Evolutionary conservation across 2,797 vertebrate genomes (phyloP).

Genomic region (Amazona ochrocephala): DNA sequence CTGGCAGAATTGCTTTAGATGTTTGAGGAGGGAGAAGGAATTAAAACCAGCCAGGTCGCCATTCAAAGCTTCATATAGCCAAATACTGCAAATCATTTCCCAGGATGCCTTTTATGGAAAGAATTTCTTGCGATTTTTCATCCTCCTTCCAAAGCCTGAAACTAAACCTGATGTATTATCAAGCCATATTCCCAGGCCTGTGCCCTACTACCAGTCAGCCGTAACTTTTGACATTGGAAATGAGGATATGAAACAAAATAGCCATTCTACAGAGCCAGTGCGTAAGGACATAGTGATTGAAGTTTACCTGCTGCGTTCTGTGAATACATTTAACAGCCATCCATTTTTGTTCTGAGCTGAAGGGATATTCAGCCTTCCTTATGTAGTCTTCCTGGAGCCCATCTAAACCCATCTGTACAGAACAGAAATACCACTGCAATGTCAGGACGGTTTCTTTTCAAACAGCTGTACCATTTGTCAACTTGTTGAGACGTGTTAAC

Average conservation of each 20-base stretch:
- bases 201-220: neutral
- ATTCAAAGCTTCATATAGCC: neutral
- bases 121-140: neutral
- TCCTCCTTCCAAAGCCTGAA: neutral
- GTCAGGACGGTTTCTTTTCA: neutral
- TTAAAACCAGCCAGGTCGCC: neutral
- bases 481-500: neutral
- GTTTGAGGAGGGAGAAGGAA: neutral
- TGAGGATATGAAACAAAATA: neutral
- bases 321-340: constrained; percentile 95
- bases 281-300: neutral
- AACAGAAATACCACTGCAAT: neutral
- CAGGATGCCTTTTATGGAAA: neutral
- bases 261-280: neutral
- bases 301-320: constrained; percentile 86
- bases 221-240: neutral
- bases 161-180: neutral
- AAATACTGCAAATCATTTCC: neutral
- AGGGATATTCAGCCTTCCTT: constrained; percentile 90
- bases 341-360: constrained; percentile 96
- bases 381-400: constrained; percentile 90
- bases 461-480: neutral
- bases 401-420: constrained; percentile 90
- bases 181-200: neutral
- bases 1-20: neutral